phyloP scores from a whole-genome alignment of 2,113 vertebrate genomes.

The Columba livia region DNA sequence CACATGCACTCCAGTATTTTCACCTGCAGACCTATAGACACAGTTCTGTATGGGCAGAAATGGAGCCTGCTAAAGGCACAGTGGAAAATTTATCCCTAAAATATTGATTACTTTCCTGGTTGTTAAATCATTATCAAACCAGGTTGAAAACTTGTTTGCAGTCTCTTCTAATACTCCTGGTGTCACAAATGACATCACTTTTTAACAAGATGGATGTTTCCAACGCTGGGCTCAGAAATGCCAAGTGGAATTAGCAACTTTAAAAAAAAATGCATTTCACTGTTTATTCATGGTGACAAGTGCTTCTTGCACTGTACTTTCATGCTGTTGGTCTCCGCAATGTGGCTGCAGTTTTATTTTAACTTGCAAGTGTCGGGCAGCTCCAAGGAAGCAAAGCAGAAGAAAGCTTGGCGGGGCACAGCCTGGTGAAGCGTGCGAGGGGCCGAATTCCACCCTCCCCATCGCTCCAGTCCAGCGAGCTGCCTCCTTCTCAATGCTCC shows the following conservation, averaged over 20 bases:
- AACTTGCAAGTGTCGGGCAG: not conserved
- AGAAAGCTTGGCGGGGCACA: conserved; percentile 11
- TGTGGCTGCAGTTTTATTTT: conserved; percentile 7
- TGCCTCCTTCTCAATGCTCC: conserved; percentile 39
- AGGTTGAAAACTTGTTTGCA: conserved; percentile 20
- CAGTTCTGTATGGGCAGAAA: not conserved
- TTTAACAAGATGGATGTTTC: conserved; percentile 55
- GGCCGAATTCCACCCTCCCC: conserved; percentile 30
- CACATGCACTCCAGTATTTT: not conserved
- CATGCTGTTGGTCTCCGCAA: not conserved
- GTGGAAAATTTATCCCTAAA: conserved; percentile 37
- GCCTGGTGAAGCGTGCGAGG: not conserved
- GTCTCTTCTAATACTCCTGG: conserved; percentile 15
- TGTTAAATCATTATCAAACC: conserved; percentile 63
- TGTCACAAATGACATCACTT: conserved; percentile 44
- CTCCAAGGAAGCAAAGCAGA: not conserved
- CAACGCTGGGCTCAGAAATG: not conserved
- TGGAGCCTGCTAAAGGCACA: not conserved
- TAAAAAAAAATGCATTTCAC: conserved; percentile 4
- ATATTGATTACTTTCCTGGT: conserved; percentile 43
- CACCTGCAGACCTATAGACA: not conserved
- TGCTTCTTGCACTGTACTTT: not conserved
- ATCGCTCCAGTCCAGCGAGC: conserved; percentile 27
- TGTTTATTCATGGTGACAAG: conserved; percentile 46
- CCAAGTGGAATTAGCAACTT: conserved; percentile 45